A percentile compares a stretch with the other conserved stretches of the same genome.
phyloP scores from a whole-genome alignment of 2,888 invertebrate species.

The Polyommatus icarus region DNA sequence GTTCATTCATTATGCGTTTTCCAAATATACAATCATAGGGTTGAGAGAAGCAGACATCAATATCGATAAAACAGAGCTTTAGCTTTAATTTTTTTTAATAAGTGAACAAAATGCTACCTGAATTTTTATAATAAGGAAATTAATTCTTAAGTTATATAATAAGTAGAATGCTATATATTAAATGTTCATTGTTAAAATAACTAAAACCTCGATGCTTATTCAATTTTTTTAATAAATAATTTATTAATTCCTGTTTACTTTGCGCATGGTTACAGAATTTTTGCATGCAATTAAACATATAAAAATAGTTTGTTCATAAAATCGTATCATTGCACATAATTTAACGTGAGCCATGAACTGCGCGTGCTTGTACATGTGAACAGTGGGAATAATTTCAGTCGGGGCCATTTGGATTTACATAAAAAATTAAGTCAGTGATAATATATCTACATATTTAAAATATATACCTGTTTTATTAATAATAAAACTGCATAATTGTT shows the following conservation, averaged over 20 bases:
- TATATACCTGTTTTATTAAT: not conserved
- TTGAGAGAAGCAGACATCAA: not conserved
- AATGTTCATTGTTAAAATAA: too few relatives aligned
- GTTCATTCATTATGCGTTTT: conserved; percentile 16
- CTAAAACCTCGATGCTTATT: too few relatives aligned
- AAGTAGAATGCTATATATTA: too few relatives aligned
- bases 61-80: not conserved
- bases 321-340: not conserved
- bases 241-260: not conserved
- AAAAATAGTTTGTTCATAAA: not conserved
- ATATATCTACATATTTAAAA: not conserved
- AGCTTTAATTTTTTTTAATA: not conserved
- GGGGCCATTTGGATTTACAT: conserved; percentile 5
- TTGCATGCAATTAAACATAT: not conserved
- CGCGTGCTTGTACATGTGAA: conserved; percentile 11
- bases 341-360: not conserved
- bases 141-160: too few relatives aligned
- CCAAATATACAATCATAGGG: not conserved
- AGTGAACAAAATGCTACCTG: too few relatives aligned
- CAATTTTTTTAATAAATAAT: not conserved
- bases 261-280: not conserved
- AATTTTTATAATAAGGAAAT: too few relatives aligned
- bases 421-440: conserved; percentile 10
- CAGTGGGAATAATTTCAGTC: conserved; percentile 3
- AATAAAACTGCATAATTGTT: not conserved